A percentile compares a stretch with the other conserved stretches of the same genome.
Evolutionary conservation across 2,113 vertebrate species (phyloP).

Genomic region (Himantopus leucocephalus): DNA sequence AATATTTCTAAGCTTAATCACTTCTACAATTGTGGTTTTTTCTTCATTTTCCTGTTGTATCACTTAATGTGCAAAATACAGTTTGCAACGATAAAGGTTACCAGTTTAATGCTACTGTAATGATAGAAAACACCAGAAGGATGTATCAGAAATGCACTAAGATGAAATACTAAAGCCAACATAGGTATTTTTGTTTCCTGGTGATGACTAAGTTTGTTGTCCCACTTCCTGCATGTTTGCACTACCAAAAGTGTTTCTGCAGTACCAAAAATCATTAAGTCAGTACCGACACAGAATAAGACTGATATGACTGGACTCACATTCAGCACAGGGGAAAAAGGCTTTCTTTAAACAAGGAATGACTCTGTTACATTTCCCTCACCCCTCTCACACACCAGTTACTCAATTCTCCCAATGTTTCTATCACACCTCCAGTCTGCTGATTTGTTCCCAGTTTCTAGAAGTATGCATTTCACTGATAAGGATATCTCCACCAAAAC

Average conservation of each 20-base stretch:
- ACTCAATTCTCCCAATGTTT: not conserved
- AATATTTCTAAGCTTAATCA: not conserved
- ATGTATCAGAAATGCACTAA: not conserved
- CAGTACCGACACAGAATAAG: not conserved
- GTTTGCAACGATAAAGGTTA: not conserved
- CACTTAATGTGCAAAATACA: not conserved
- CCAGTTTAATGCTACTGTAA: not conserved
- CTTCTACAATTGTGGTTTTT: not conserved
- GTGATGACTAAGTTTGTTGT: not conserved
- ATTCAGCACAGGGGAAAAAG: not conserved
- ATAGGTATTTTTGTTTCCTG: not conserved
- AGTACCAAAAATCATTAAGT: not conserved
- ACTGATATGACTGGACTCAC: not conserved
- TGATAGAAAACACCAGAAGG: not conserved
- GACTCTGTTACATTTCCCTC: fast-evolving
- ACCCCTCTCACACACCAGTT: not conserved
- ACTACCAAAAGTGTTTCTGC: not conserved
- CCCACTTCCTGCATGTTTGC: not conserved
- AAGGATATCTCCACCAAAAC: not conserved
- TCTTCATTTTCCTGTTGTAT: not conserved
- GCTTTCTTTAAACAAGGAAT: not conserved
- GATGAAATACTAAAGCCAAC: not conserved
- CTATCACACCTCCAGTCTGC: not conserved
- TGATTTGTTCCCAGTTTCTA: not conserved
- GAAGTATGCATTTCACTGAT: not conserved